Evolutionary conservation across 2,888 invertebrate genomes (phyloP), one percentile per base, ranked within the genome.

Genomic region (Mesorhabditis belari): DNA sequence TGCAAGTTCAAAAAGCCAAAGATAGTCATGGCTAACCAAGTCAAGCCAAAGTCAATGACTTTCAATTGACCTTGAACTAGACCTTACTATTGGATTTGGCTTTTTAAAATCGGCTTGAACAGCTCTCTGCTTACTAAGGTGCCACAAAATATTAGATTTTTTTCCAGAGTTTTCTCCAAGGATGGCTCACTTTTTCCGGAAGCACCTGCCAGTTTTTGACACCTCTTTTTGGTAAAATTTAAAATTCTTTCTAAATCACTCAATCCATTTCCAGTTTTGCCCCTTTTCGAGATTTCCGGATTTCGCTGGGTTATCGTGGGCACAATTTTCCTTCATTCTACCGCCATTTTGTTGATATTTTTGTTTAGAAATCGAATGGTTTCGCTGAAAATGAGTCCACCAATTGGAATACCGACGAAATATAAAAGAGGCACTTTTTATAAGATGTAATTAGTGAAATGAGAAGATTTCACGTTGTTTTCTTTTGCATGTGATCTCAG

Each of bases 401-500:
- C 23, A 9, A 23, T 55, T 49, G 69, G 65, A 50, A 60, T 59
- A 55, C 56, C 69, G 12, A 66, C 69, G 17, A 60, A 59, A 24
- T 69, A 69, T 52, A 69, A 69, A 51, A 49, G 54, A 44, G 69
- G 69, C 49, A 69, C 63, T 59, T 69, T 69, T 57, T 69, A 69
- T 54, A 60, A 65, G 61, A 60, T 69, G 64, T 67, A 54, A 49
- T n/a, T n/a, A n/a, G n/a, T n/a, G n/a, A n/a, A n/a, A n/a, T n/a
- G 26, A 9, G 44, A 35, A 35, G 12, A 35, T 9, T n/a, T n/a
- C 44, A 9, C n/a, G n/a, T 35, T n/a, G n/a, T 35, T 35, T 35
- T n/a, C 44, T 35, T 35, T n/a, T n/a, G 44, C 12, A n/a, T 35
- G 44, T n/a, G 44, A 35, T 35, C 44, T 35, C 44, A 35, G n/a